phyloP scores from a whole-genome alignment of 2,888 invertebrate species.

The Epistrophella euchroma region DNA sequence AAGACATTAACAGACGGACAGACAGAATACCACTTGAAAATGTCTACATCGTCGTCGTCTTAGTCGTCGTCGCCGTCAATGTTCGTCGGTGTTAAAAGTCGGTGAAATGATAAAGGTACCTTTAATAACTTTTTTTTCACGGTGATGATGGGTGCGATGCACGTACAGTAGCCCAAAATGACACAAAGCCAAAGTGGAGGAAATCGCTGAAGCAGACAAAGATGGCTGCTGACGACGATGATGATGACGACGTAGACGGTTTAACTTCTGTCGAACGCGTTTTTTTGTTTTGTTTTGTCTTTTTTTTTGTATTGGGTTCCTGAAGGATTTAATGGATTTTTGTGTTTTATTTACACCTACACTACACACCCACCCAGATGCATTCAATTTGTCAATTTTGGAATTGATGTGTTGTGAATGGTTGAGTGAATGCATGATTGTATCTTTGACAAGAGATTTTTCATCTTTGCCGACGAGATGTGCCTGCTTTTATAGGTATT shows the following conservation, averaged over 20 bases:
- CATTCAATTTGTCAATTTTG: slow-evolving; percentile 14
- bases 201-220: slow-evolving; percentile 60
- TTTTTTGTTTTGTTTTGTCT: not conserved
- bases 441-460: slow-evolving; percentile 16
- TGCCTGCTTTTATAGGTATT: not conserved
- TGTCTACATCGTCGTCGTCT: slow-evolving; percentile 71
- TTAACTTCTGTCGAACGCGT: slow-evolving; percentile 57
- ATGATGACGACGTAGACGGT: slow-evolving; percentile 30
- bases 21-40: slow-evolving; percentile 73
- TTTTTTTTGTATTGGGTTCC: not conserved
- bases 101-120: slow-evolving; percentile 57
- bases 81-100: slow-evolving; percentile 58
- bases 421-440: slow-evolving; percentile 12
- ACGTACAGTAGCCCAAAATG: slow-evolving; percentile 70
- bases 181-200: slow-evolving; percentile 52
- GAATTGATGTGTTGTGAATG: slow-evolving; percentile 19
- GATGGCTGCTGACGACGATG: slow-evolving; percentile 72
- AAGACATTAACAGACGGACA: slow-evolving; percentile 74
- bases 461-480: slow-evolving; percentile 8
- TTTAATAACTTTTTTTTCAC: slow-evolving; percentile 19
- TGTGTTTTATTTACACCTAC: slow-evolving; percentile 22
- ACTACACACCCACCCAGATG: slow-evolving; percentile 20
- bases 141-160: slow-evolving; percentile 64
- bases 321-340: slow-evolving; percentile 31
- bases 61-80: slow-evolving; percentile 52